phyloP scores from a whole-genome alignment of 2,113 vertebrate genomes.

The Rhadina sibilatrix region DNA sequence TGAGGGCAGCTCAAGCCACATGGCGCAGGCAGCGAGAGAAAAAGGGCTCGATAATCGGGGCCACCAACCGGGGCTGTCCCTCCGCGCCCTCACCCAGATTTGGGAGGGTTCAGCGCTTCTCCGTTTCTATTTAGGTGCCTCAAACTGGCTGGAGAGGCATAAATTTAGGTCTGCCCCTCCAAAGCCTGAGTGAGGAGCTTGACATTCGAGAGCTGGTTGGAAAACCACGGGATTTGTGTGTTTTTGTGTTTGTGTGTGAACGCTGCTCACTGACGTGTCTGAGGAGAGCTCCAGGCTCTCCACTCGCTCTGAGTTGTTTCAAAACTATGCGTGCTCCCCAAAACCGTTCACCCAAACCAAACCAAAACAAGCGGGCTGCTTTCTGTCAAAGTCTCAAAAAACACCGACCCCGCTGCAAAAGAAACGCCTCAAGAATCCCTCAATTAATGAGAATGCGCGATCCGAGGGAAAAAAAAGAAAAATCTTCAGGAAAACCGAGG shows the following conservation, averaged over 20 bases:
- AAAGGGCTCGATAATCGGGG: background rate
- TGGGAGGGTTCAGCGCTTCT: background rate
- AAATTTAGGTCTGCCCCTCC: background rate
- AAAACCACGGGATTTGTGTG: background rate
- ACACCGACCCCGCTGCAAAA: background rate
- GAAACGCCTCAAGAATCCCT: background rate
- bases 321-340: conserved; percentile 2
- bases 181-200: background rate
- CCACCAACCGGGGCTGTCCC: background rate
- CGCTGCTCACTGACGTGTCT: background rate
- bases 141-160: background rate
- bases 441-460: conserved; percentile 10
- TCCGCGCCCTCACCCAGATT: background rate
- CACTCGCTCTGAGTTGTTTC: background rate
- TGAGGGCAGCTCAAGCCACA: background rate
- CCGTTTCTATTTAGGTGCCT: background rate
- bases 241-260: background rate
- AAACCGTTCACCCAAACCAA: conserved; percentile 27
- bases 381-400: conserved; percentile 46
- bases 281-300: conserved; percentile 15
- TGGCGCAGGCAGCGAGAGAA: fast-evolving
- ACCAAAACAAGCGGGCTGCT: conserved; percentile 51
- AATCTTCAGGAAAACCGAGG: background rate
- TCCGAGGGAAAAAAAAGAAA: conserved; percentile 3
- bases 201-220: background rate